Evolutionary conservation across 2,113 vertebrate species (phyloP).

Genomic region (Takifugu bimaculatus): DNA sequence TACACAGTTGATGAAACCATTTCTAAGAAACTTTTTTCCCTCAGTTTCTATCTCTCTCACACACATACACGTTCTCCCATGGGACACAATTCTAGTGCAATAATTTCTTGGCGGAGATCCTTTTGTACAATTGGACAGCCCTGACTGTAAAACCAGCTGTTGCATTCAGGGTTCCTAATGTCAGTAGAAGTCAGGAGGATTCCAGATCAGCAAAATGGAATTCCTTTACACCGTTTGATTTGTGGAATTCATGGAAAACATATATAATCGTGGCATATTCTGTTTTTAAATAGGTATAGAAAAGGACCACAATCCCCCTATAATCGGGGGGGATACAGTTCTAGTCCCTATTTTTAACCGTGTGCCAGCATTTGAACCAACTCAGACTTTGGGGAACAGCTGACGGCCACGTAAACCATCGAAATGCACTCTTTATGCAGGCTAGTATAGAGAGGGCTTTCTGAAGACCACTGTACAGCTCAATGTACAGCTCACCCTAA

Average conservation of each 20-base stretch:
- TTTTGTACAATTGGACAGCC: slow-evolving; percentile 56
- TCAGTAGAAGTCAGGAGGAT: slow-evolving; percentile 25
- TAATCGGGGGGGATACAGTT: no score
- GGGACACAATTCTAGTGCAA: slow-evolving; percentile 32
- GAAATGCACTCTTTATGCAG: no score
- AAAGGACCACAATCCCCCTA: no score
- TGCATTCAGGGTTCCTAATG: slow-evolving; percentile 20
- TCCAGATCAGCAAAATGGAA: slow-evolving; percentile 14
- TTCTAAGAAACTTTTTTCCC: slow-evolving; percentile 12
- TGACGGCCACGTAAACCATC: slow-evolving; percentile 12
- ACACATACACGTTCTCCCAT: slow-evolving; percentile 13
- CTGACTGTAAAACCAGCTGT: slow-evolving; percentile 49
- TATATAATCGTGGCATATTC: no score
- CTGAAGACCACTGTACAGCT: slow-evolving; percentile 43
- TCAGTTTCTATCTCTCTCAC: background rate
- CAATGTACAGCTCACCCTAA: slow-evolving; percentile 9
- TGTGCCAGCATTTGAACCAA: no score
- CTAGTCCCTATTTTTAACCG: no score
- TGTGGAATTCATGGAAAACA: slow-evolving; percentile 25
- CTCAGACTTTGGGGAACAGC: background rate
- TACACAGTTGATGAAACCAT: slow-evolving; percentile 10
- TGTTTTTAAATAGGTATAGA: no score
- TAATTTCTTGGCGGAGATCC: slow-evolving; percentile 21
- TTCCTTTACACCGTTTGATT: slow-evolving; percentile 38
- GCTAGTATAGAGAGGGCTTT: slow-evolving; percentile 17